Evolutionary conservation across 2,888 invertebrate genomes (phyloP), one percentile per base, ranked within the genome.

Genomic region (Idaea straminata): DNA sequence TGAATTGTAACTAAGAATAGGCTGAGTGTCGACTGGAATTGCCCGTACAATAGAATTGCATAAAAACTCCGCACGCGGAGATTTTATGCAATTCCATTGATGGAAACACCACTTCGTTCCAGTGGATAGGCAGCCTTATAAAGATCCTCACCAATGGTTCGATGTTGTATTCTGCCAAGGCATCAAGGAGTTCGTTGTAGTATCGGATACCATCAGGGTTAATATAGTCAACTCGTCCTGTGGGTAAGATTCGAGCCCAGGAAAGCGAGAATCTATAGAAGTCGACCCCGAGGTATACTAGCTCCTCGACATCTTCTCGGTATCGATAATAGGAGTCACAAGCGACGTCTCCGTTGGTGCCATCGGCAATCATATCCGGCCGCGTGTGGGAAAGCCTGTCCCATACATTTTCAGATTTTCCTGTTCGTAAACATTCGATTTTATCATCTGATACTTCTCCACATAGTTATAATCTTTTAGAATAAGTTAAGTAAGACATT

Each of bases 281-380:
- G 74, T 94, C 89, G 0, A 94, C 94, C 4, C 94, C 94, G 1
- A 94, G 83, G 73, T 91, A 77, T 0, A 82, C 85, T 35, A 94
- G 73, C 62, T 92, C 87, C n/a, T 89, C 87, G 0, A 94, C 93
- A 75, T 94, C 94, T 68, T 95, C 95, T 66, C 87, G 91, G 79
- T 94, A 95, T 69, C 94, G 93, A 82, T 95, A 90, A 84, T 95
- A 96, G 2, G 95, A 95, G 83, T 96, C 95, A 70, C 95, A 95
- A 0, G 96, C 95, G 2, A 95, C 79, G 75, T 96, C 95, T 0
- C 95, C 96, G 66, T 94, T 95, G 3, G 93, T 92, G 1, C 89
- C 85, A 68, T 95, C 95, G 0, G 83, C 92, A 47, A 96, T 94
- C 84, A 94, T 92, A 66, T 95, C 95, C 0, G 94, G 94, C 35